Base-by-base conservation (phyloP, 1,140 invertebrate species). In the Trypoxylus dichotomus region DNA sequence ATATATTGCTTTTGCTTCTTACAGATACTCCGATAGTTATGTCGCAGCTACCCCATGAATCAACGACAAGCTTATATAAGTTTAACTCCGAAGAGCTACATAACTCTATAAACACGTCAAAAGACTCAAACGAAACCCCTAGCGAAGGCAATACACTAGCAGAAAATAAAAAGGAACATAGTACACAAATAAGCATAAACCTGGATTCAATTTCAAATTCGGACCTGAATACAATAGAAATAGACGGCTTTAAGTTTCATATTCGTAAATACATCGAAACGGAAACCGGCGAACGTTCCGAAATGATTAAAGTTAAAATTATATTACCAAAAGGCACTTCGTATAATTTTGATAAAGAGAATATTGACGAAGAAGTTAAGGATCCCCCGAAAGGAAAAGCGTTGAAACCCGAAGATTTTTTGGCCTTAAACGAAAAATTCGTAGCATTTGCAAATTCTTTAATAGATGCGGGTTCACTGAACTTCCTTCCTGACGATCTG, bases 261-360 rank as follows among this genome's bases (percentile, higher is more conserved):
- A 68, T 68, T 24, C 13, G 1, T n/a, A 68, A 25, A 68, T 13
- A 68, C 5, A 5, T 27, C 10, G 19, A 25, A 10, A 21, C 25
- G 7, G 24, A 74, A n/a, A 19, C 5, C n/a, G 29, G 32, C 29
- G 32, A 19, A 3, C 15, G 41, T 74, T 42, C 27, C 11, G 21
- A 74, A 13, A 7, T 41, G 29, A 41, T 74, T 10, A 74, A 74
- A 21, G 29, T 74, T 21, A 74, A 74, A n/a, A 74, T 74, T 15
- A 42, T 74, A 19, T 6, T 74, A n/a, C 72, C 72, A 6, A 74
- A 74, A 42, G 72, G 72, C 19, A 27, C 19, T 74, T 13, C 72
- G 15, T 43, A 41, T n/a, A 74, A 0, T 41, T 41, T 29, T 29
- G 11, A 10, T 8, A 5, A 19, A 27, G 24, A 32, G 13, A n/a